A percentile compares a stretch with the other conserved stretches of the same genome.
These are phyloP conservation scores for Epinephelus coioides DNA, from an alignment of 2,797 vertebrate genomes.

Conservation along the genomic window DNA sequence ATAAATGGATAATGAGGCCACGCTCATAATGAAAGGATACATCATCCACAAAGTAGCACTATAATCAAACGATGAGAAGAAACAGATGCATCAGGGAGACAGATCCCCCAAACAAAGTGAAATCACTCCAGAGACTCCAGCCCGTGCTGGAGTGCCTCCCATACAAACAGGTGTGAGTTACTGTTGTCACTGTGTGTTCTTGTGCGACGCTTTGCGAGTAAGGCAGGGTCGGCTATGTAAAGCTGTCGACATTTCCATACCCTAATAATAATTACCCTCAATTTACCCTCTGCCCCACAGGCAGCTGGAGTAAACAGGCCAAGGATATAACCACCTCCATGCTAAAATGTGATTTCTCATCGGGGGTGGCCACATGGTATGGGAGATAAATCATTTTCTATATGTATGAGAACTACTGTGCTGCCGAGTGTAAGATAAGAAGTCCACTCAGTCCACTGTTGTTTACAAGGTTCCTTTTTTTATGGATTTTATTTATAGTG, in stretches of 20 bases:
- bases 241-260: constrained; percentile 72
- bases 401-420: constrained; percentile 59
- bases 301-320: constrained; percentile 73
- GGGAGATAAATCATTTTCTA: constrained; percentile 78
- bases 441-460: constrained; percentile 63
- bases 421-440: constrained; percentile 66
- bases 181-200: constrained; percentile 45
- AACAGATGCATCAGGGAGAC: constrained; percentile 49
- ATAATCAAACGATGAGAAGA: constrained; percentile 40
- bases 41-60: constrained; percentile 45
- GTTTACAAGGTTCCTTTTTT: constrained; percentile 74
- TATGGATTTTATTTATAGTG: constrained; percentile 73
- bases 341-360: constrained; percentile 72
- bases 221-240: constrained; percentile 57
- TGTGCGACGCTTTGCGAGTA: constrained; percentile 31
- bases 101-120: constrained; percentile 36
- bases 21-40: constrained; percentile 53
- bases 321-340: constrained; percentile 66
- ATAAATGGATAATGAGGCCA: constrained; percentile 71
- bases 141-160: constrained; percentile 37
- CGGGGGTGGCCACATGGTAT: constrained; percentile 74
- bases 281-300: constrained; percentile 74
- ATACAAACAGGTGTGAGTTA: constrained; percentile 60
- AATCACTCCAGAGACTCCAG: constrained; percentile 38
- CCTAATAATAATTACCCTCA: constrained; percentile 82